These are phyloP conservation scores for Acropternis orthonyx DNA, from an alignment of 2,797 vertebrate species.

Conservation along the genomic window DNA sequence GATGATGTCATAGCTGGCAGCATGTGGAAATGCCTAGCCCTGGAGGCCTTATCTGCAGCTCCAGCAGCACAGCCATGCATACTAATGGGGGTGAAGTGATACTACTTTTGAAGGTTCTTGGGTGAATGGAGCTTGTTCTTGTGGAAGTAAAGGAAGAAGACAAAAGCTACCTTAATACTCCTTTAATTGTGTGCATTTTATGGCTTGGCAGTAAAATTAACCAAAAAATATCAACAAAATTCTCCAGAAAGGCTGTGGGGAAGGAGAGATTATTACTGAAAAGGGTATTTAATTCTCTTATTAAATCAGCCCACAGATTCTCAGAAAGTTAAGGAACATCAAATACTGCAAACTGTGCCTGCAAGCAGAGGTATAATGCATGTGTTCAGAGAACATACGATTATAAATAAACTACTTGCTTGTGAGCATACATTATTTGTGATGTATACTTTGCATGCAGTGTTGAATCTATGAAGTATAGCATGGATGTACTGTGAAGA, in stretches of 20 bases:
- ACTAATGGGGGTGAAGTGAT: not conserved
- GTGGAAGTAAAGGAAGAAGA: not conserved
- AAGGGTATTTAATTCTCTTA: not conserved
- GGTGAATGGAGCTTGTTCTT: not conserved
- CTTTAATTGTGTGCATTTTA: not conserved
- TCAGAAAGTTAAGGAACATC: not conserved
- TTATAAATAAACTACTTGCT: not conserved
- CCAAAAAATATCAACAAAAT: not conserved
- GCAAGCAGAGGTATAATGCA: not conserved
- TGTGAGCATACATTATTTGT: not conserved
- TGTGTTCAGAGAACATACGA: not conserved
- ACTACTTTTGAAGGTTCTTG: not conserved
- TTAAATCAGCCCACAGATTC: not conserved
- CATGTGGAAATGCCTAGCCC: not conserved
- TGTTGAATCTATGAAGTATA: not conserved
- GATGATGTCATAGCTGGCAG: not conserved
- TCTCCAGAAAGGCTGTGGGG: not conserved
- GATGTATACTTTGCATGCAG: not conserved
- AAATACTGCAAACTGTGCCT: not conserved
- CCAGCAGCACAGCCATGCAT: not conserved
- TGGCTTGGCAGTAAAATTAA: not conserved
- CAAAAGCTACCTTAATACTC: not conserved
- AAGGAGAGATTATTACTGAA: not conserved
- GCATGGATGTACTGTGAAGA: not conserved
- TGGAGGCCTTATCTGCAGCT: not conserved